Conservation (phyloP, 2,888 invertebrate species). For the Cyrtodaria siliqua region DNA sequence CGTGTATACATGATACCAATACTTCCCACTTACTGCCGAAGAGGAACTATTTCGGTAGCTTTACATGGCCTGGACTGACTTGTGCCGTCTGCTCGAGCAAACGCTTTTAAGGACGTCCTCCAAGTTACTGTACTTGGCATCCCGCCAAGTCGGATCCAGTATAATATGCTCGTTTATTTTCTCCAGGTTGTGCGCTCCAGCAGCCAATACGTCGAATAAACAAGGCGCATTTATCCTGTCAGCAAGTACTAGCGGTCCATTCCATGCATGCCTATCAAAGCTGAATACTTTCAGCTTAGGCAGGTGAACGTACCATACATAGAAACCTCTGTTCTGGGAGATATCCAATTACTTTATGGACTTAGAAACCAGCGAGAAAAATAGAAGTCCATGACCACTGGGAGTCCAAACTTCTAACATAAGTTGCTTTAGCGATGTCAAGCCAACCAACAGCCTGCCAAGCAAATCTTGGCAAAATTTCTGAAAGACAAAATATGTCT, state of each 20-base stretch:
- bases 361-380: constrained; percentile 75
- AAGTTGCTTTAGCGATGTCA: constrained; percentile 75
- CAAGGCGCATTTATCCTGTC: constrained; percentile 80
- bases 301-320: constrained; percentile 75
- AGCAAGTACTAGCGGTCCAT: constrained; percentile 76
- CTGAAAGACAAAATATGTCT: constrained; percentile 83
- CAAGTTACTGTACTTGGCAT: constrained; percentile 69
- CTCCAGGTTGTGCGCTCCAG: constrained; percentile 79
- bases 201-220: constrained; percentile 77
- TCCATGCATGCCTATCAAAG: constrained; percentile 81
- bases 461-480: constrained; percentile 76
- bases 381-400: constrained; percentile 77
- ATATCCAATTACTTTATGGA: constrained; percentile 83
- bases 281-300: constrained; percentile 78
- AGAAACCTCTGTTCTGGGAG: constrained; percentile 84
- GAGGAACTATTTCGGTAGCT: too few relatives aligned
- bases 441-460: constrained; percentile 70
- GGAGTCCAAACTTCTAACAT: constrained; percentile 85
- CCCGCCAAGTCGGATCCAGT: constrained; percentile 76
- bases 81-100: constrained; percentile 81
- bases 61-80: constrained; percentile 77
- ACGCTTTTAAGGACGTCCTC: constrained; percentile 79
- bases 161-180: constrained; percentile 80
- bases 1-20: too few relatives aligned
- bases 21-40: too few relatives aligned